Evolutionary conservation across 1,140 invertebrate genomes (phyloP).

Genomic region (Hyposmocoma kahamanoa): DNA sequence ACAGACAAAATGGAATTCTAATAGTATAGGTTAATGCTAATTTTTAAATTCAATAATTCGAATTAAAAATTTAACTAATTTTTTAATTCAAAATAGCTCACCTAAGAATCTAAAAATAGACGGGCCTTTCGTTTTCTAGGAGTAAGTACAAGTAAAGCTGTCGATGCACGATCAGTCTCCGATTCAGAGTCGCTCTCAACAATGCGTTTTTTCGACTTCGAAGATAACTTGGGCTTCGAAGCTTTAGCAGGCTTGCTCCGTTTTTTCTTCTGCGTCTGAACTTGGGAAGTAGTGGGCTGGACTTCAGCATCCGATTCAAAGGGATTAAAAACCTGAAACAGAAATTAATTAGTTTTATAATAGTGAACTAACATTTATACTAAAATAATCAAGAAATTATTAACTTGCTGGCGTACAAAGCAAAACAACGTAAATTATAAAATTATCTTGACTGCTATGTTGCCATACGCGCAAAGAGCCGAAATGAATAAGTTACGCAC

Average conservation of each 20-base stretch:
- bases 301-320: neutral
- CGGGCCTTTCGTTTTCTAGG: too few relatives aligned
- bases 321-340: neutral
- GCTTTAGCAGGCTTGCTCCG: neutral
- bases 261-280: neutral
- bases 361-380: too few relatives aligned
- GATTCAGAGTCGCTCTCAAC: neutral
- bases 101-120: neutral
- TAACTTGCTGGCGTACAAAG: too few relatives aligned
- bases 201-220: neutral
- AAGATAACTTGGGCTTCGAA: neutral
- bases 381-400: too few relatives aligned
- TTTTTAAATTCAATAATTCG: neutral
- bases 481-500: too few relatives aligned
- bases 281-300: neutral
- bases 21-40: neutral
- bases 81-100: neutral
- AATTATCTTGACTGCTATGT: too few relatives aligned
- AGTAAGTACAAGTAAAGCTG: too few relatives aligned
- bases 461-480: too few relatives aligned
- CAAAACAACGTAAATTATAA: too few relatives aligned
- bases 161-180: neutral
- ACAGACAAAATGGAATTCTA: neutral
- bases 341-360: too few relatives aligned
- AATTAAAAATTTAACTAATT: neutral